Evolutionary conservation across 2,888 invertebrate species (phyloP), one percentile per base, ranked within the genome.

Genomic region (Gymnocheta viridis): DNA sequence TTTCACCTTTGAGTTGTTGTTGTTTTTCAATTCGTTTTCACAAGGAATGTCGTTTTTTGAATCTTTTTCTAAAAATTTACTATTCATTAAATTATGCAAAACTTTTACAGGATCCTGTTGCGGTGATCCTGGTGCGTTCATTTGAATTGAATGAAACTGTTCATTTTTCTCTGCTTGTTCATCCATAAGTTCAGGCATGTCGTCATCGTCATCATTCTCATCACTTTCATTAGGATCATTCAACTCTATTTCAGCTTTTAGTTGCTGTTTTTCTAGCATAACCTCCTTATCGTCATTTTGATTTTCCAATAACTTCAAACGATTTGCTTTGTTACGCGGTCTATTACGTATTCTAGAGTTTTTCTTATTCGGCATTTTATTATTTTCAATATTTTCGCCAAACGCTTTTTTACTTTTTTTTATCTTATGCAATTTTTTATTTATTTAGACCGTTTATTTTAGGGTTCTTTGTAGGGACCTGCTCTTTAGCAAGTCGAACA

Each of bases 301-400:
- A 64, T 64, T 38, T 76, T 74, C 76, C 38, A 44, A 35, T 76
- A 79, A 35, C 47, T 77, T 62, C 12, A 47, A 35, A 1, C 86
- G 88, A 80, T 90, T 90, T 17, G 88, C 88, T 80, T 90, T 91
- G 82, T 90, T 90, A 85, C 84, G 88, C 10, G 90, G 87, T 17
- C 90, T 86, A 86, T 90, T 90, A 73, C 90, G 89, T 76, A 87
- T 86, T 60, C 90, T 88, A 0, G 86, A 56, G 64, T 88, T 89
- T 73, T 89, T 90, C 73, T 88, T 89, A 49, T 88, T 87, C n/a
- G 74, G 83, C 81, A 82, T 62, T 56, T 56, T 88, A 72, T 88
- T 5, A 86, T 87, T 58, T 41, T 32, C 4, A 66, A 14, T 54
- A 14, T 73, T n/a, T n/a, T n/a, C n/a, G n/a, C n/a, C n/a, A n/a